phyloP scores from a whole-genome alignment of 2,888 invertebrate genomes.

The Hydrotaea cyrtoneurina region DNA sequence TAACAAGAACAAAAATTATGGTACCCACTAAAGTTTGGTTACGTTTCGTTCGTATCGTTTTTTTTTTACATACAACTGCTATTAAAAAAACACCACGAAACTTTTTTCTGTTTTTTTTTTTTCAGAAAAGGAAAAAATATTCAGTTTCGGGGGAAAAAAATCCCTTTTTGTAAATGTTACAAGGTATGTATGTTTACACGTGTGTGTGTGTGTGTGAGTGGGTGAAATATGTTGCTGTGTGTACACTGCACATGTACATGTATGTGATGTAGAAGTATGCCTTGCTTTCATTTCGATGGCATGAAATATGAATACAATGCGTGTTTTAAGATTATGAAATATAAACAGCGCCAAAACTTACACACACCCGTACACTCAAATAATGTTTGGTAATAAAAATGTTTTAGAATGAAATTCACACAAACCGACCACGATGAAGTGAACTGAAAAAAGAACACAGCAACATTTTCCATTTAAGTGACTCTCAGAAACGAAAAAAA shows the following conservation, averaged over 20 bases:
- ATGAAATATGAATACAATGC: conserved; percentile 54
- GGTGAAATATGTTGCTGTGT: background rate
- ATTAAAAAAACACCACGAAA: conserved; percentile 64
- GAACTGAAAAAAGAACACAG: background rate
- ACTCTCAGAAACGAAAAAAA: background rate
- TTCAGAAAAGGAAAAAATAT: conserved; percentile 40
- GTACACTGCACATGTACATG: no score
- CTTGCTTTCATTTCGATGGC: conserved; percentile 11
- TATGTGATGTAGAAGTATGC: background rate
- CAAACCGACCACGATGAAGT: background rate
- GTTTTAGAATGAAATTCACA: conserved; percentile 26
- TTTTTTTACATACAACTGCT: conserved; percentile 62
- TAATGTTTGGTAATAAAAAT: conserved; percentile 32
- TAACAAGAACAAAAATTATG: conserved; percentile 61
- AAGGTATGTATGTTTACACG: background rate
- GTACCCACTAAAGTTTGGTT: conserved; percentile 50
- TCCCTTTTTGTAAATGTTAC: conserved; percentile 7
- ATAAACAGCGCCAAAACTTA: conserved; percentile 1
- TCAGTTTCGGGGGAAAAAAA: conserved; percentile 49
- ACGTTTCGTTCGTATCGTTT: conserved; percentile 18
- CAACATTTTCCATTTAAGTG: conserved; percentile 1
- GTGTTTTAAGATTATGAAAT: conserved; percentile 60
- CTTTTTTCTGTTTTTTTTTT: conserved; percentile 56
- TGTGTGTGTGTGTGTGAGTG: background rate
- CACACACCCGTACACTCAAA: background rate